Evolutionary conservation across 2,113 vertebrate species (phyloP), one percentile per base, ranked within the genome.

Genomic region (Pholis gunnellus): DNA sequence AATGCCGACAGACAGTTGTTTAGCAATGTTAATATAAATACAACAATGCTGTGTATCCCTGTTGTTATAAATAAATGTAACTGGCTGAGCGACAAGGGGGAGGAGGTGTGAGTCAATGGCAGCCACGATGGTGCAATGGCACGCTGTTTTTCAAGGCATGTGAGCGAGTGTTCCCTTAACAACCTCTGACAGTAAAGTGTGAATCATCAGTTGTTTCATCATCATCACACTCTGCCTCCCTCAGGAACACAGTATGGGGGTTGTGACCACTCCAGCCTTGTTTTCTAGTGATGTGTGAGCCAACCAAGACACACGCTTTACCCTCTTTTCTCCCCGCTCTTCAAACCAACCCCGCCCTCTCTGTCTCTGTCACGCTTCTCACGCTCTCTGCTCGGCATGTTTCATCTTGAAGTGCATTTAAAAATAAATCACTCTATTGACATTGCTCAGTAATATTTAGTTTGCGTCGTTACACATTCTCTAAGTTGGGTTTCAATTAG

Each of bases 131-230:
- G 40, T 75, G 46, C 78, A 79, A 65, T 77, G 50, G 20, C 78
- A 74, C 14, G 25, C 70, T 85, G 81, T 83, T 89, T 88, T 81
- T 85, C 71, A 27, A 63, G 40, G 70, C 48, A 22, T 87, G 82
- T 87, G 89, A 92, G 82, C 17, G 82, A 86, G 80, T 6, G 9
- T 83, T 91, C 42, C 72, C 84, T 86, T 87, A 66, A 91, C 86
- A 91, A 70, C 73, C 75, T 91, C 52, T 93, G 93, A 92, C 92
- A 94, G 92, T 91, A 90, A 92, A 89, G 79, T 79, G 83, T 94
- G 94, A 94, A 86, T 94, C 94, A 94, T 92, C 86, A 68, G 79
- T 66, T 64, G 83, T 89, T 93, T 92, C 88, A 87, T 86, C 90
- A 91, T 87, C 89, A 84, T 87, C 87, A 72, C 79, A 75, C 81